Evolutionary conservation across 2,888 invertebrate species (phyloP), one percentile per base, ranked within the genome.

Genomic region (Amiota minor): DNA sequence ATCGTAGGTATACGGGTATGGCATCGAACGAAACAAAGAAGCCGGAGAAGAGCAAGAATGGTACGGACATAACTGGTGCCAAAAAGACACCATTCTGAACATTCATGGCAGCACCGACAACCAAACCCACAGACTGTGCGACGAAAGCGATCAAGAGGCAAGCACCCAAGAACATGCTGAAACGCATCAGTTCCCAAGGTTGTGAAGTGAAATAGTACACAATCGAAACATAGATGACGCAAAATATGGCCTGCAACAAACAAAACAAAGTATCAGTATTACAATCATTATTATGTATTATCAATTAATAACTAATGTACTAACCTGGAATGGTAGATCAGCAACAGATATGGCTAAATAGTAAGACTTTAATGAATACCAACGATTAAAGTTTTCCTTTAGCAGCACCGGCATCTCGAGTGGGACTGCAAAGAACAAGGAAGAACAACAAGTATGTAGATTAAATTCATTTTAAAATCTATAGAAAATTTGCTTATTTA

Each of bases 21-120:
- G 98, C 97, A 89, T 97, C 96, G 91, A 98, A 97, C 76, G 97
- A 97, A 55, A 98, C 97, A 91, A 98, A 98, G 93, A 98, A 98
- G 9, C 98, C 98, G 81, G 97, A 97, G 92, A 98, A 98, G 74
- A 98, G 91, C 73, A 98, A 92, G 91, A 98, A 97, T 50, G 98
- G 98, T 64, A 98, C 98, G 1, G 96, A 96, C 96, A 97, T 97
- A 62, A 98, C 97, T 0, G 98, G 98, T 9, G 98, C 98, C 82
- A 98, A 91, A 91, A 98, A 98, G 71, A 98, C 98, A 46, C 98
- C 98, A 88, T 97, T 97, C 94, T 98, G 95, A 12, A 97, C 96
- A 84, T 96, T 96, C 94, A 97, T 97, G 9, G 97, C 98, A 59
- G 98, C 98, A 9, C 98, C 98, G 9, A 98, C 97, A 0, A 98